Percentiles rank a stretch among this genome's conserved stretches.
Conservation (phyloP, 2,888 invertebrate species). For the Nephrotoma guestfalica region DNA sequence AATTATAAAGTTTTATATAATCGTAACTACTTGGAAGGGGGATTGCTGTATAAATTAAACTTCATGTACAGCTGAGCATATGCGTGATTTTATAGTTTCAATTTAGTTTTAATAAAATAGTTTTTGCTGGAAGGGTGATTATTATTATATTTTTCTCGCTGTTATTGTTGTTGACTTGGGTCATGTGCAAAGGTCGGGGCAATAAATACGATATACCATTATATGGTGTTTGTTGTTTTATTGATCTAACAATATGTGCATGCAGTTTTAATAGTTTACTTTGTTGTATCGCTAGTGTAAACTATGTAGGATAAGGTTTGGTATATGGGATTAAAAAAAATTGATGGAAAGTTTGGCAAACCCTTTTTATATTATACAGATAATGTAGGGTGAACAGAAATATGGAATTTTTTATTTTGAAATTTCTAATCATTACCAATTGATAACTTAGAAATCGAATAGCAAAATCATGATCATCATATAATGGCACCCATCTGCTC, state of each 20-base stretch:
- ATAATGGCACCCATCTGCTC: no score
- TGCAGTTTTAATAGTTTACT: neutral
- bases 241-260: neutral
- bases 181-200: neutral
- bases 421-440: no score
- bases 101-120: neutral
- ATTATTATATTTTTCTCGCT: neutral
- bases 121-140: neutral
- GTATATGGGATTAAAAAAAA: neutral
- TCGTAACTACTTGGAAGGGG: neutral
- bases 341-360: neutral
- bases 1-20: neutral
- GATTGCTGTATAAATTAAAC: neutral
- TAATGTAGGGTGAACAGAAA: neutral
- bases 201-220: neutral
- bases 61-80: neutral
- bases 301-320: neutral
- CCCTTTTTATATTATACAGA: neutral
- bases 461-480: no score
- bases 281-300: neutral
- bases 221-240: neutral
- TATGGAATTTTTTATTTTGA: no score
- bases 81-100: neutral
- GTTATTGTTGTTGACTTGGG: neutral
- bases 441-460: no score